These are phyloP conservation scores for Zaprionus davidi DNA, from an alignment of 1,140 invertebrate species.

Conservation along the genomic window DNA sequence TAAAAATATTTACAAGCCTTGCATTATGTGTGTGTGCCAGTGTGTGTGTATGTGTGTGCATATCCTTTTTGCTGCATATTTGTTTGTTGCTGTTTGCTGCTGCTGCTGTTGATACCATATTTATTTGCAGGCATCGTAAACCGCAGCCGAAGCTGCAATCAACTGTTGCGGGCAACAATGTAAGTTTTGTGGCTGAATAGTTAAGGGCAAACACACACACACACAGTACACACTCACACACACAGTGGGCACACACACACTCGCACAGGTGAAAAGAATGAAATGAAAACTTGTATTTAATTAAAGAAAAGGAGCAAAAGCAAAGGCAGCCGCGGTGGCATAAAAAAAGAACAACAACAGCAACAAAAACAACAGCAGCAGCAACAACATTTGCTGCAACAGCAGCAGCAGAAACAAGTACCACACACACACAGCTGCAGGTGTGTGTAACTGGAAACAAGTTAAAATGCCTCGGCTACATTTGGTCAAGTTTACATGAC, in stretches of 20 bases:
- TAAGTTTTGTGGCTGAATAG: conserved; percentile 52
- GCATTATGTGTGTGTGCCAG: conserved; percentile 33
- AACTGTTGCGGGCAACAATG: conserved; percentile 48
- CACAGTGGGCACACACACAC: neutral
- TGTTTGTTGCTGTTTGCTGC: conserved; percentile 25
- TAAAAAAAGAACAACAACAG: conserved; percentile 32
- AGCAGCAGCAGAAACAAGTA: conserved; percentile 54
- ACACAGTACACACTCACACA: conserved; percentile 3
- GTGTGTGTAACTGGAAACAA: conserved; percentile 73
- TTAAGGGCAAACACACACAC: conserved; percentile 33
- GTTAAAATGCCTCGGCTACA: conserved; percentile 76
- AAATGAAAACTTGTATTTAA: conserved; percentile 80
- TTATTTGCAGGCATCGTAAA: conserved; percentile 39
- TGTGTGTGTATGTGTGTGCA: conserved; percentile 10
- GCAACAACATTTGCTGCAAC: conserved; percentile 45
- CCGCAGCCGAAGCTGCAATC: conserved; percentile 28
- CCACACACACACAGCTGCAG: conserved; percentile 24
- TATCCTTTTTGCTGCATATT: conserved; percentile 42
- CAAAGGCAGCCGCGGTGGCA: conserved; percentile 33
- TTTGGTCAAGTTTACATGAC: conserved; percentile 77
- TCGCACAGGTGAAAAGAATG: conserved; percentile 61
- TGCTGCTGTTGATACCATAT: conserved; percentile 37
- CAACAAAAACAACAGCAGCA: conserved; percentile 45
- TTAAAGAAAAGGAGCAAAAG: conserved; percentile 68
- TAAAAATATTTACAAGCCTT: conserved; percentile 74